Evolutionary conservation across 53 echinoderm and acorn worm genomes (phyloP), one percentile per base, ranked within the genome.

Genomic region (Crossaster papposus): DNA sequence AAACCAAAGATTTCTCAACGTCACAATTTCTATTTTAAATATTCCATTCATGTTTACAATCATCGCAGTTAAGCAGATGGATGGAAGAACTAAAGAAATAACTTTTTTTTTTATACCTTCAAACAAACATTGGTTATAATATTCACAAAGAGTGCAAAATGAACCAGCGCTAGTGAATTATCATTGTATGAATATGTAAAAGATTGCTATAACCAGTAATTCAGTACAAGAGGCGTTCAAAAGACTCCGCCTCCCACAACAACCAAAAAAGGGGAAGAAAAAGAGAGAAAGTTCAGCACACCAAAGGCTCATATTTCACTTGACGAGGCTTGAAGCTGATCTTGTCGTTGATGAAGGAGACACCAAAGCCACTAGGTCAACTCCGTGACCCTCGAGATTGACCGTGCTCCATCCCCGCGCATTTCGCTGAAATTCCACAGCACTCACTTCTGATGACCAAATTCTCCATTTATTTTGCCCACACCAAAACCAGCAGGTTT

Each of bases 341-440:
- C 80, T 30, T 15, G 80, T 54, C 58, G 58, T 20, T 18, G 30
- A 55, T 80, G 54, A 58, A 79, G 80, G 55, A 80, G 80, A 80
- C 58, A 80, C 51, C 58, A 29, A 54, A 80, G 18, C 30, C 58
- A 24, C 44, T 58, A 54, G 80, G 80, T 80, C 80, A 80, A 14
- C 24, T 79, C 52, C 13, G 52, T 74, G 75, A 74, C 36, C 75
- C 34, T 74, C 28, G 15, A 18, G 35, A 71, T 71, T 31, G 36
- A 15, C 75, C 22, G 75, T 2, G 24, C 75, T 44, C 34, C 6
- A 74, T 20, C 75, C 18, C 35, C 75, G 18, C 13, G 34, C 30
- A 5, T 11, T 15, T 17, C 58, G 22, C 2, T 12, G 34, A 74
- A 4, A 74, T 74, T 74, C 36, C 75, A 74, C 10, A 14, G 13